Base-by-base conservation (phyloP, 2,888 invertebrate genomes). In the Drosophila cyrtoloma region DNA sequence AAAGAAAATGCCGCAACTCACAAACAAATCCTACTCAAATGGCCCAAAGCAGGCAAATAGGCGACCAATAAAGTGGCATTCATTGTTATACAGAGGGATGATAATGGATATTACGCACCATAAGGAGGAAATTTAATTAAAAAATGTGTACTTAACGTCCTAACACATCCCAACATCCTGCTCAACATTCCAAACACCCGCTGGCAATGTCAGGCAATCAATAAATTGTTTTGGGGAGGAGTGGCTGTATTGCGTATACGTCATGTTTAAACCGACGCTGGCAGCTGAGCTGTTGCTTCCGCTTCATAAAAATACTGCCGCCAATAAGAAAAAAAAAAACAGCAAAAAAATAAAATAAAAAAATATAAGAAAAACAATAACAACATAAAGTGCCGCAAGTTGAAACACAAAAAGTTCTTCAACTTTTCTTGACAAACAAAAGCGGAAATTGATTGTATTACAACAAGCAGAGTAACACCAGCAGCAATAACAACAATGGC, bases 361-460 rank as follows among this genome's bases (percentile, higher is more conserved):
- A 32, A 53, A 61, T 22, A 37, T 42, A 58, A 67, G 47, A 61
- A 76, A 56, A 66, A 70, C 59, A 65, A 75, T 66, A 82, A 70
- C 79, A 76, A 65, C 57, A 60, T 37, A 74, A 71, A 71, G 64
- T 76, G 71, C 64, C 60, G 50, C 64, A 82, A 81, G 89, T 78
- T 74, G 82, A 77, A 79, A 76, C 71, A 87, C 58, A 72, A 60
- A 52, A 72, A 61, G 55, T 69, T 57, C 59, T 66, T 57, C 47
- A 81, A 89, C 79, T 89, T 87, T 85, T 76, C 90, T 76, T 80
- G 80, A 86, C 89, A 86, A 90, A 86, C 90, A 85, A 77, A 77
- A 86, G 88, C 86, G 90, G 90, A 86, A 86, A 86, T 86, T 86
- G 85, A 89, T 87, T 86, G 86, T 86, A 89, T 90, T 86, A 82